A percentile compares a stretch with the other conserved stretches of the same genome.
Evolutionary conservation across 2,113 vertebrate species (phyloP).

Genomic region (Entomyzon cyanotis): DNA sequence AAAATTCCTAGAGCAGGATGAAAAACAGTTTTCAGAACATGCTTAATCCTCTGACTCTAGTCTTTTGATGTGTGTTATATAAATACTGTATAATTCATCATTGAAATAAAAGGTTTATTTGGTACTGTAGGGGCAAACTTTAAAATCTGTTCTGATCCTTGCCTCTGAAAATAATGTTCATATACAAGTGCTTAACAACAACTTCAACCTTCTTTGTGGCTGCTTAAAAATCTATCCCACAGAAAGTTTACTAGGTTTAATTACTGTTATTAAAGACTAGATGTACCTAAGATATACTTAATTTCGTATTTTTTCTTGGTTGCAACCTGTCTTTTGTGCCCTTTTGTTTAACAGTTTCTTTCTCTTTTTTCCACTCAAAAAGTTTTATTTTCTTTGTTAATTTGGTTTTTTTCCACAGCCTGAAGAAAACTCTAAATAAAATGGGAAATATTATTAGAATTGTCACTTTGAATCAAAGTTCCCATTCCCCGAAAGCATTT

Average conservation of each 20-base stretch:
- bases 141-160: not conserved
- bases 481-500: not conserved
- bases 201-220: not conserved
- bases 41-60: not conserved
- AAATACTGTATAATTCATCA: not conserved
- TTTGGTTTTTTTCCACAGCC: not conserved
- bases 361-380: not conserved
- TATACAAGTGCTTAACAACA: not conserved
- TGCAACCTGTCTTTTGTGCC: not conserved
- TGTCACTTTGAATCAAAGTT: conserved; percentile 21
- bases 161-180: not conserved
- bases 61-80: not conserved
- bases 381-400: not conserved
- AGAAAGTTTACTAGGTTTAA: not conserved
- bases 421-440: not conserved
- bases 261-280: not conserved
- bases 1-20: not conserved
- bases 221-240: not conserved
- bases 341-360: not conserved
- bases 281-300: not conserved
- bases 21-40: not conserved
- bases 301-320: not conserved
- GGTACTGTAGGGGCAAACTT: not conserved
- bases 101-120: not conserved
- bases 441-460: not conserved